phyloP scores from a whole-genome alignment of 1,140 invertebrate genomes.

The Eubasilissa regina region DNA sequence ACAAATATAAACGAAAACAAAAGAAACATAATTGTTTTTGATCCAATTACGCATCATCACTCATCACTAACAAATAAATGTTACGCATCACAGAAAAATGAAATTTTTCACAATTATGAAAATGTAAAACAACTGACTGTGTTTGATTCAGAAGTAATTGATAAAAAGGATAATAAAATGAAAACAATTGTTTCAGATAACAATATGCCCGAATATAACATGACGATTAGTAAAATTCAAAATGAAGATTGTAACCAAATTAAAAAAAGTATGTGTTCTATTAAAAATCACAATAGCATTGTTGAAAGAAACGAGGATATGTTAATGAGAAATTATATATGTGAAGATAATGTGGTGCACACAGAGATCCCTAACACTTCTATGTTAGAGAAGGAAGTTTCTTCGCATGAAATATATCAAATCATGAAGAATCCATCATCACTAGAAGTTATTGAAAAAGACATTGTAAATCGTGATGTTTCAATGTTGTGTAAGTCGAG shows the following conservation, averaged over 20 bases:
- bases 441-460: too few species aligned
- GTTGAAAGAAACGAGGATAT: background rate
- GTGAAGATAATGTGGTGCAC: too few species aligned
- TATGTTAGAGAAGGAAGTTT: too few species aligned
- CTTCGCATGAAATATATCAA: too few species aligned
- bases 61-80: conserved; percentile 38
- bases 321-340: too few species aligned
- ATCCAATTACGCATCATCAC: conserved; percentile 3
- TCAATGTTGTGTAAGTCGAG: too few species aligned
- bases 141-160: background rate
- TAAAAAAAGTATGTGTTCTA: background rate
- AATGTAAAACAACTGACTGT: background rate
- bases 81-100: conserved; percentile 31
- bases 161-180: conserved; percentile 22
- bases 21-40: conserved; percentile 28
- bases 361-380: too few species aligned
- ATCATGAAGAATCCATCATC: too few species aligned
- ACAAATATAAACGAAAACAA: conserved; percentile 5
- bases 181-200: conserved; percentile 34
- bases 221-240: conserved; percentile 8
- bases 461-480: too few species aligned
- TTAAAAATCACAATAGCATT: background rate
- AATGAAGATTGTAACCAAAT: conserved; percentile 1
- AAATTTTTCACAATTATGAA: conserved; percentile 2
- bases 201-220: conserved; percentile 15